Base-by-base conservation (phyloP, 1,140 invertebrate genomes). In the Orchesella cincta region DNA sequence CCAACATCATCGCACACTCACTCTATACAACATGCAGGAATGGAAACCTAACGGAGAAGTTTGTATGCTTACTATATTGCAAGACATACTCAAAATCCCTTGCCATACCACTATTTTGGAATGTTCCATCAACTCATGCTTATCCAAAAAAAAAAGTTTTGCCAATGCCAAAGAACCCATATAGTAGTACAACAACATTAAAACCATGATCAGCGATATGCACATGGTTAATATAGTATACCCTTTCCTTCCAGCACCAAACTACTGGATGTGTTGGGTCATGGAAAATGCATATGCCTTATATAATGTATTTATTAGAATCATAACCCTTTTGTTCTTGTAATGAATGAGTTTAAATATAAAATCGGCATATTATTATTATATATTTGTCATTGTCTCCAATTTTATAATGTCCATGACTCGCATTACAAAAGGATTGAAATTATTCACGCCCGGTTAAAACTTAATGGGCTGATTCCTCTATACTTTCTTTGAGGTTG, bases 101-200 rank as follows among this genome's bases (percentile, higher is more conserved):
- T 57, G 23, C 52, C 52, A 57, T 26, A 57, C 14, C 12, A 57
- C 12, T 14, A n/a, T 46, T 57, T 57, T 18, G 52, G 52, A 57
- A 57, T 33, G 28, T 33, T 67, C 62, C 26, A 8, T 67, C 62
- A 67, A 67, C 62, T 67, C 62, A 67, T 14, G 5, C 12, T 31
- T 46, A 46, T 46, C 39, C 39, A 29, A 67, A 31, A 31, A 67
- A 67, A 67, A 23, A 62, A 62, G 16, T 62, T 67, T 67, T 67
- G 62, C 62, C 62, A 67, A 67, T 67, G 62, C 62, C 62, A 67
- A 67, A 67, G 62, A 67, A 67, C 62, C 62, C 62, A 67, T 67
- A 67, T n/a, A 29, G n/a, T 12, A 57, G 3, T 14, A 16, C 54
- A 16, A 57, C 54, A 26, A 46, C 39, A 46, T 8, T n/a, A n/a